Evolutionary conservation across 2,888 invertebrate species (phyloP).

Genomic region (Gibbula magus): DNA sequence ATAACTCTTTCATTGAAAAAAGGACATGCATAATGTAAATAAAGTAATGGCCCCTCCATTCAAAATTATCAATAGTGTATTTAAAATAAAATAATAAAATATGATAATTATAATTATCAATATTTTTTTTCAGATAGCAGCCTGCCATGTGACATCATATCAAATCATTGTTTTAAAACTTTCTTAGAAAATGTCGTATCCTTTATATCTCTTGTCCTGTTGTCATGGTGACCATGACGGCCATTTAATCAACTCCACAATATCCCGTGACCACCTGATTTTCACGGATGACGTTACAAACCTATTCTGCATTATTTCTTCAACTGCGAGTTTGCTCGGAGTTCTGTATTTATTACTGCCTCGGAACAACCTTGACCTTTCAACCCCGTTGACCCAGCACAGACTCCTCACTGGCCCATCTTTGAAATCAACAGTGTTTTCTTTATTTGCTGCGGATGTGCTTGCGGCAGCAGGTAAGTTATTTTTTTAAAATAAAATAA

Average conservation of each 20-base stretch:
- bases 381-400: background rate
- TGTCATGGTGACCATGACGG: constrained; percentile 8
- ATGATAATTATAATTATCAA: too few relatives aligned
- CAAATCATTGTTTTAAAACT: too few relatives aligned
- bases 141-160: background rate
- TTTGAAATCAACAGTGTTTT: constrained; percentile 1
- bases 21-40: too few relatives aligned
- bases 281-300: constrained; percentile 3
- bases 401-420: constrained; percentile 17
- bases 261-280: constrained; percentile 14
- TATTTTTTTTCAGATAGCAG: too few relatives aligned
- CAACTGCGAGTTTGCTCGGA: constrained; percentile 29
- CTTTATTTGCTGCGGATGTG: background rate
- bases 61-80: too few relatives aligned
- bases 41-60: too few relatives aligned
- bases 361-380: constrained; percentile 20
- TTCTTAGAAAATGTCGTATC: constrained; percentile 18
- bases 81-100: too few relatives aligned
- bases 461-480: background rate
- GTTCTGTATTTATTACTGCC: constrained; percentile 42
- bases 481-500: too few relatives aligned
- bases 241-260: background rate
- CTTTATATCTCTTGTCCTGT: constrained; percentile 18
- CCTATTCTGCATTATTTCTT: constrained; percentile 15
- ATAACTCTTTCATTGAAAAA: too few relatives aligned